These are phyloP conservation scores for Heterotilapia buettikoferi DNA, from an alignment of 2,113 vertebrate species.

Conservation along the genomic window DNA sequence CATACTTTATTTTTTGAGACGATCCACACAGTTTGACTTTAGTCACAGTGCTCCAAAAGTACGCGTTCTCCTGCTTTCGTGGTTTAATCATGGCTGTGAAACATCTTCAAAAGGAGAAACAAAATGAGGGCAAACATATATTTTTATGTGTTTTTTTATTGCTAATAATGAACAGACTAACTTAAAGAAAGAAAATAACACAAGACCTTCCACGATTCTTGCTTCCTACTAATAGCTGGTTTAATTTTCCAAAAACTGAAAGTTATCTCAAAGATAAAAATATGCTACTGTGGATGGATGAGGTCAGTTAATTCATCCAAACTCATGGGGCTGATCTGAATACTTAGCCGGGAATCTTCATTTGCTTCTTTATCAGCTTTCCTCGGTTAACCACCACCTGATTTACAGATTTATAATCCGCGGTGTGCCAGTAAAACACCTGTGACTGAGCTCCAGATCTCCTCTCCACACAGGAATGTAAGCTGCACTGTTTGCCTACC, in stretches of 20 bases:
- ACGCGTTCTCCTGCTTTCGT: neutral
- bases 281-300: neutral
- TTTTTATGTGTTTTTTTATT: neutral
- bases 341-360: neutral
- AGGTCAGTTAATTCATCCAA: neutral
- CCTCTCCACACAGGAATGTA: neutral
- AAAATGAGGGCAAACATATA: neutral
- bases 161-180: neutral
- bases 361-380: neutral
- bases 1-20: neutral
- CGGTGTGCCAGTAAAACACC: neutral
- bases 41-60: neutral
- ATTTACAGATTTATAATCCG: neutral
- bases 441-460: neutral
- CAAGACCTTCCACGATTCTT: neutral
- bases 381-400: neutral
- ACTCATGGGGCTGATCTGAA: neutral
- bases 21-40: neutral
- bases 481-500: neutral
- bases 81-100: neutral
- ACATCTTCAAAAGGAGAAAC: neutral
- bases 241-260: neutral
- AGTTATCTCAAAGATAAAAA: neutral
- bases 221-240: neutral
- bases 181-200: neutral